Conservation (phyloP, 53 echinoderm and acorn worm genomes). For the Luidia sarsii region DNA sequence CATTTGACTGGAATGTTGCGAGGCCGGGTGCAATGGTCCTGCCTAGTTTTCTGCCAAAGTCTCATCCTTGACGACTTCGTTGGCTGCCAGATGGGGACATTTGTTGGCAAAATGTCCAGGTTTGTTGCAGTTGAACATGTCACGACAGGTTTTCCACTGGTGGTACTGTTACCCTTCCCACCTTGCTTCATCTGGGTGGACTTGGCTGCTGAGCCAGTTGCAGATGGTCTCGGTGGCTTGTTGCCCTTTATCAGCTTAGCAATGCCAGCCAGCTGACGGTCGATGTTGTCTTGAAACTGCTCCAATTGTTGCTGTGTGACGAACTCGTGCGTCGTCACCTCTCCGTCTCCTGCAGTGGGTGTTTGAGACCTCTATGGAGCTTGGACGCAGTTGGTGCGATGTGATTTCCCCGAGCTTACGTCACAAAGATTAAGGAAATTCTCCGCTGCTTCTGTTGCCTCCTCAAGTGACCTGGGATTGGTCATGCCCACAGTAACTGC, state of each 20-base stretch:
- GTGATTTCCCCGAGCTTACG: background rate
- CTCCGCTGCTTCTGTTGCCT: slow-evolving; percentile 18
- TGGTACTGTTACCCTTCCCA: too few species aligned
- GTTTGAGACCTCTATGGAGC: background rate
- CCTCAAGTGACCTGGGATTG: background rate
- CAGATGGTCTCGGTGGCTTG: too few species aligned
- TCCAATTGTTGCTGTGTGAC: slow-evolving; percentile 8
- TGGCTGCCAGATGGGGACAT: slow-evolving; percentile 4
- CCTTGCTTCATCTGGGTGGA: too few species aligned
- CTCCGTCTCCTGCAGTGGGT: background rate
- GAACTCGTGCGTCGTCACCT: background rate
- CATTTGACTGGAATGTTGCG: slow-evolving; percentile 20
- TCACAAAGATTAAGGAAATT: background rate
- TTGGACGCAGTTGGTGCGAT: background rate
- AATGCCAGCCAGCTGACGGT: slow-evolving; percentile 3
- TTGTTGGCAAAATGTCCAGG: slow-evolving; percentile 30
- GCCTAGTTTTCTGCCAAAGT: slow-evolving; percentile 36
- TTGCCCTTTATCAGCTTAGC: background rate
- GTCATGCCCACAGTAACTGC: background rate
- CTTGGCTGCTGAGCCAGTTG: too few species aligned
- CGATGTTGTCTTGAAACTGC: slow-evolving; percentile 8
- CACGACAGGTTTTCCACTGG: too few species aligned
- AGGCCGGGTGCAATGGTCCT: slow-evolving; percentile 44
- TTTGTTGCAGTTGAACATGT: slow-evolving; percentile 54
- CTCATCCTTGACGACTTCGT: background rate